Evolutionary conservation across 2,797 vertebrate genomes (phyloP).

Genomic region (Coendou prehensilis): DNA sequence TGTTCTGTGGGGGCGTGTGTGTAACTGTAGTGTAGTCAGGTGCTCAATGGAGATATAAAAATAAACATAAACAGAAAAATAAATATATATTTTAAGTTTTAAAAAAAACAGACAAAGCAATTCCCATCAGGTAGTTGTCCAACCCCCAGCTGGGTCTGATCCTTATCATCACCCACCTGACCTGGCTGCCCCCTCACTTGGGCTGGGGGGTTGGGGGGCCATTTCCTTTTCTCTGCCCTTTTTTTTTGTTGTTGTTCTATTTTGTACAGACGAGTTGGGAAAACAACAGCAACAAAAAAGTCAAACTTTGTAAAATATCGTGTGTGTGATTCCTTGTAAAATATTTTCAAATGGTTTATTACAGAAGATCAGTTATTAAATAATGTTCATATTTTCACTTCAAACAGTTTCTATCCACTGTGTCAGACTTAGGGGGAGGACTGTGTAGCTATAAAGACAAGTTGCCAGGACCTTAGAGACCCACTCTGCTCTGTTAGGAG

Average conservation of each 20-base stretch:
- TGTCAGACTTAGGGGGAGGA: constrained; percentile 64
- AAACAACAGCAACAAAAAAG: constrained; percentile 90
- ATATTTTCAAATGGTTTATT: constrained; percentile 99
- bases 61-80: constrained; percentile 90
- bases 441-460: background rate
- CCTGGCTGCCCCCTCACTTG: constrained; percentile 76
- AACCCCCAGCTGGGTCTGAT: constrained; percentile 81
- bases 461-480: background rate
- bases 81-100: constrained; percentile 91
- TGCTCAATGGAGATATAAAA: constrained; percentile 94
- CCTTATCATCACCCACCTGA: constrained; percentile 72
- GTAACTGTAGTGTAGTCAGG: constrained; percentile 99
- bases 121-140: constrained; percentile 82
- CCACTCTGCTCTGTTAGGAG: background rate
- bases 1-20: constrained; percentile 95
- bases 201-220: constrained; percentile 72
- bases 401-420: constrained; percentile 90
- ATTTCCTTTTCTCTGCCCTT: constrained; percentile 84
- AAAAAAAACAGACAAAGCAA: constrained; percentile 84
- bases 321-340: constrained; percentile 99
- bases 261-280: constrained; percentile 96
- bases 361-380: constrained; percentile 99
- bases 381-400: constrained; percentile 99
- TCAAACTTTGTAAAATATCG: constrained; percentile 99
- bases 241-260: constrained; percentile 91